These are phyloP conservation scores for Deilephila porcellus DNA, from an alignment of 2,888 invertebrate genomes.

Conservation along the genomic window DNA sequence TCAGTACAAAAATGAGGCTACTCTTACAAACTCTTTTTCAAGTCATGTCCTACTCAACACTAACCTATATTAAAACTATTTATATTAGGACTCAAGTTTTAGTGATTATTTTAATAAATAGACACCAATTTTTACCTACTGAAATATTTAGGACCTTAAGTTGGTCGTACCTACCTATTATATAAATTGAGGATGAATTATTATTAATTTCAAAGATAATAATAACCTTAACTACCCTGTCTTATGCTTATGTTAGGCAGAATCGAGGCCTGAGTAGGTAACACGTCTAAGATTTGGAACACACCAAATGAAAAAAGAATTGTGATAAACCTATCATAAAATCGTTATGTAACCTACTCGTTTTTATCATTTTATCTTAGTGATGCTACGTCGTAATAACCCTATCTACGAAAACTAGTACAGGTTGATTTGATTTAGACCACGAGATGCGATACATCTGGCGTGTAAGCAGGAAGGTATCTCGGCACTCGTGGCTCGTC, in stretches of 20 bases:
- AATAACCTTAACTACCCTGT: conserved; percentile 47
- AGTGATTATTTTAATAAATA: conserved; percentile 34
- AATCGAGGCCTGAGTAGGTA: conserved; percentile 30
- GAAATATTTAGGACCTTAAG: conserved; percentile 33
- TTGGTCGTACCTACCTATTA: conserved; percentile 46
- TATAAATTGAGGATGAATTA: conserved; percentile 42
- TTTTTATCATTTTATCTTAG: conserved; percentile 4
- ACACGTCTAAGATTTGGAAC: conserved; percentile 10
- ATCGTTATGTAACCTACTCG: background rate
- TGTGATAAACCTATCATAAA: background rate
- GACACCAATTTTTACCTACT: conserved; percentile 24
- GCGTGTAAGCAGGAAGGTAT: conserved; percentile 90
- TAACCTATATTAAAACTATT: background rate
- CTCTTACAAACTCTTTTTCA: no score
- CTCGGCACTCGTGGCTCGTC: conserved; percentile 88
- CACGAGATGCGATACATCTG: conserved; percentile 92
- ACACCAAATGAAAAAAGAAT: background rate
- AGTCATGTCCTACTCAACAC: no score
- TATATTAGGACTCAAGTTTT: background rate
- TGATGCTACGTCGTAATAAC: background rate
- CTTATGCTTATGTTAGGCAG: conserved; percentile 2
- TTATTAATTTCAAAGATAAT: conserved; percentile 33
- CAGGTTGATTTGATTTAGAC: conserved; percentile 75
- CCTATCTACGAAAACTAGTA: conserved; percentile 4
- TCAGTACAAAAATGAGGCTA: no score